These are phyloP conservation scores for Heterodera carotae DNA, from an alignment of 1,140 invertebrate genomes.

Conservation along the genomic window DNA sequence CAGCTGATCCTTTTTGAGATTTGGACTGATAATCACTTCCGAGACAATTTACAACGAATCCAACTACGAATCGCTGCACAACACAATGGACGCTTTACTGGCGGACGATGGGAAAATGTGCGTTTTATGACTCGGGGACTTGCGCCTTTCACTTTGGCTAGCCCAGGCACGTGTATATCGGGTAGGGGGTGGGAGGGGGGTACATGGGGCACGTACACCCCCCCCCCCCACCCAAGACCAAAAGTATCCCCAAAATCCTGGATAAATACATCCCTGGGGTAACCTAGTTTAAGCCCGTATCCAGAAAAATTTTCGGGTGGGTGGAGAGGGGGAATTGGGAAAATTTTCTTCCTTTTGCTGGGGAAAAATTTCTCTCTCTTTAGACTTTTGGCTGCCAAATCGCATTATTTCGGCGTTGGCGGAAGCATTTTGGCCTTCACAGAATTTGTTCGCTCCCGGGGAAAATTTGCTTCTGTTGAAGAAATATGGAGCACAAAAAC, in stretches of 20 bases:
- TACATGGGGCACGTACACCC: too few relatives aligned
- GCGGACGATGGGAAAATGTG: conserved; percentile 32
- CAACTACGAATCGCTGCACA: conserved; percentile 40
- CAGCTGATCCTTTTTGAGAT: conserved; percentile 28
- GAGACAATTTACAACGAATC: conserved; percentile 46
- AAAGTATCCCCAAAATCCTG: too few relatives aligned
- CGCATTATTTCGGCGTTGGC: conserved; percentile 42
- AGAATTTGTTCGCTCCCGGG: conserved; percentile 27
- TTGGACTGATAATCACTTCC: conserved; percentile 37
- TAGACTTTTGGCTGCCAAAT: conserved; percentile 40
- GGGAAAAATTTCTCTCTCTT: conserved; percentile 9
- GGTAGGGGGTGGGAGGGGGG: too few relatives aligned
- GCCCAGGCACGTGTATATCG: too few relatives aligned
- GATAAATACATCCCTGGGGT: too few relatives aligned
- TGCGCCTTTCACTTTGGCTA: not conserved
- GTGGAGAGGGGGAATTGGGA: too few relatives aligned
- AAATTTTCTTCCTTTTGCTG: too few relatives aligned
- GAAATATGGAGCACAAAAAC: conserved; percentile 28
- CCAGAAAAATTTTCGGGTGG: too few relatives aligned
- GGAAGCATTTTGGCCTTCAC: conserved; percentile 27
- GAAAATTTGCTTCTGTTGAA: conserved; percentile 15
- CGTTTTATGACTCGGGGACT: not conserved
- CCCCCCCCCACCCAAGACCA: too few relatives aligned
- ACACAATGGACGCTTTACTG: conserved; percentile 32
- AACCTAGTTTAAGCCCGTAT: too few relatives aligned